Evolutionary conservation across 1,140 invertebrate species (phyloP).

Genomic region (Metopolophium dirhodum): DNA sequence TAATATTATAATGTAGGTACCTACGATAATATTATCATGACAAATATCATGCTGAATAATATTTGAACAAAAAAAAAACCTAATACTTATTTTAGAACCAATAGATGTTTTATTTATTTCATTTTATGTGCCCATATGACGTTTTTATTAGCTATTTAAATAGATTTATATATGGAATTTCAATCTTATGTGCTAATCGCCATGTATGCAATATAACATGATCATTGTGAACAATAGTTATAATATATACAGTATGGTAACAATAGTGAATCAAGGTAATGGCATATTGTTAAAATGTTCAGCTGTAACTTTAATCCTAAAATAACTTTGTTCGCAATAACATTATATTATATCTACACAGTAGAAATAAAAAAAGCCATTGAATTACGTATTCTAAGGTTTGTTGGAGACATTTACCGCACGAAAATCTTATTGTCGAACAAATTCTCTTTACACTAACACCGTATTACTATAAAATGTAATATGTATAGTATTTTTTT

Average conservation of each 20-base stretch:
- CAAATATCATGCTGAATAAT: not conserved
- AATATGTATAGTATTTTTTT: not conserved
- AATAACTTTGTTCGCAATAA: not conserved
- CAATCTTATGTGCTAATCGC: not conserved
- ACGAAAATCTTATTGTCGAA: not conserved
- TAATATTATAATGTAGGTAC: no score
- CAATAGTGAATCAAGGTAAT: constrained; percentile 1
- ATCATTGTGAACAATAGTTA: not conserved
- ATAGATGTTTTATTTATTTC: not conserved
- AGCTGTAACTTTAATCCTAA: not conserved
- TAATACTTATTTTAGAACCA: not conserved
- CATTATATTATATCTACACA: not conserved
- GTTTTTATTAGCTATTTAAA: constrained; percentile 6
- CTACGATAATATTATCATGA: not conserved
- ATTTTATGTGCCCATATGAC: not conserved
- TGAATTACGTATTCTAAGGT: not conserved
- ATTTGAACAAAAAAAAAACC: not conserved
- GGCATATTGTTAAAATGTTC: not conserved
- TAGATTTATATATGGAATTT: not conserved
- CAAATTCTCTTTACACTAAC: not conserved
- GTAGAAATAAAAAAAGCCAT: not conserved
- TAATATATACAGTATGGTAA: not conserved
- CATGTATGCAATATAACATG: not conserved
- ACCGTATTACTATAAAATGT: not conserved
- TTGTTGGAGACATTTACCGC: not conserved